Percentiles rank a stretch among this genome's conserved stretches.
Evolutionary conservation across 2,888 invertebrate species (phyloP).

Genomic region (Agrochola lota): DNA sequence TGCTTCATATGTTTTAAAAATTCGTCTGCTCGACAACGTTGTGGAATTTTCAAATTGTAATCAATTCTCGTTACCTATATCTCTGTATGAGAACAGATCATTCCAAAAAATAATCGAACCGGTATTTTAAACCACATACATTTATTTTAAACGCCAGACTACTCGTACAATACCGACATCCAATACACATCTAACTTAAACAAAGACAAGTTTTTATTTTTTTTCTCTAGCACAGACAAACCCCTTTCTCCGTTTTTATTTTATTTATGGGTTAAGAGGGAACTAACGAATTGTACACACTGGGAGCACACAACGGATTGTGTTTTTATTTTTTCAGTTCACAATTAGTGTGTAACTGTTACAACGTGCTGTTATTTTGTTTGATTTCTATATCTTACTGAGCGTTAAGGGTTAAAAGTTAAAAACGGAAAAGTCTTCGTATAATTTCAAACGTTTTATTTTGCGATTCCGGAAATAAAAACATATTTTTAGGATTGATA

Average conservation of each 20-base stretch:
- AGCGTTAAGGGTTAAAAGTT: background rate
- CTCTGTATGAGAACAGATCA: background rate
- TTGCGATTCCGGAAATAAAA: background rate
- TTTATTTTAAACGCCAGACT: background rate
- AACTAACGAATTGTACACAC: constrained; percentile 59
- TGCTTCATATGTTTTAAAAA: too few relatives aligned
- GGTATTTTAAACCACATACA: background rate
- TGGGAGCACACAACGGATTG: constrained; percentile 8
- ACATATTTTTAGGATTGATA: background rate
- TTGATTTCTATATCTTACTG: background rate
- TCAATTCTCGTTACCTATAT: background rate
- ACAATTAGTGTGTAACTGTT: constrained; percentile 30
- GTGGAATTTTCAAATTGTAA: background rate
- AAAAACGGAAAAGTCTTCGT: background rate
- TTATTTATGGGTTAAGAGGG: constrained; percentile 50
- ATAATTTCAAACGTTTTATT: background rate
- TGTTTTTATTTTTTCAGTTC: constrained; percentile 27
- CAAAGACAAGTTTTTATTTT: constrained; percentile 20
- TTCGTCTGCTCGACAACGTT: too few relatives aligned
- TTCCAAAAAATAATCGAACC: too few relatives aligned
- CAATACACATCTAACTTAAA: background rate
- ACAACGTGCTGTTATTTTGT: background rate
- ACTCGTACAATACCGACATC: background rate
- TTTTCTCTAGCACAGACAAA: constrained; percentile 32
- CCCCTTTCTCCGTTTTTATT: constrained; percentile 46